Evolutionary conservation across 1,140 invertebrate genomes (phyloP).

Genomic region (Nomia melanderi): DNA sequence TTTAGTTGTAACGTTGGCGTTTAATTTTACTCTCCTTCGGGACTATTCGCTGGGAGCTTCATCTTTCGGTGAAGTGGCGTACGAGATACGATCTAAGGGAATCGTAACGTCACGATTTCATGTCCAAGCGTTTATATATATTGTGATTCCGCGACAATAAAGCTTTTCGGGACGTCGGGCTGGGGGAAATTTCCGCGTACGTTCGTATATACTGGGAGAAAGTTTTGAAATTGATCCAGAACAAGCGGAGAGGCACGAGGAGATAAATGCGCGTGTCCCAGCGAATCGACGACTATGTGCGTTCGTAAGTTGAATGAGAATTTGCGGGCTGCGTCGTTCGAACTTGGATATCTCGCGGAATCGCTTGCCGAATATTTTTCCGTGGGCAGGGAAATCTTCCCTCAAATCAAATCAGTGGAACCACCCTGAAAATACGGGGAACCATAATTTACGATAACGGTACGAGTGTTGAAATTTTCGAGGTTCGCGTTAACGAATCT

Average conservation of each 20-base stretch:
- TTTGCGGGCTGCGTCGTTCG: not conserved
- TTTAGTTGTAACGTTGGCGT: not conserved
- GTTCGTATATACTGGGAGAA: not conserved
- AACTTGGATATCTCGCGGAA: not conserved
- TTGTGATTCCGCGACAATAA: slow-evolving; percentile 1
- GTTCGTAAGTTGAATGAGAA: slow-evolving; percentile 30
- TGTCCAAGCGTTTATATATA: not conserved
- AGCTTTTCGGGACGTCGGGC: not conserved
- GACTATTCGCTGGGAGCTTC: not conserved
- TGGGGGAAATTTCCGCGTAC: slow-evolving; percentile 13
- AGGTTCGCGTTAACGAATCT: not conserved
- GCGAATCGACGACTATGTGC: slow-evolving; percentile 25
- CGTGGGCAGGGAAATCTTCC: not conserved
- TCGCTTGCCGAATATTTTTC: slow-evolving; percentile 21
- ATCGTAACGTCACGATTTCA: not conserved
- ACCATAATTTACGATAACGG: slow-evolving; percentile 1
- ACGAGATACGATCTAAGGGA: not conserved
- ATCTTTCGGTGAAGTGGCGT: not conserved
- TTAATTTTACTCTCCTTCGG: not conserved
- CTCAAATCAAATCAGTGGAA: slow-evolving; percentile 18
- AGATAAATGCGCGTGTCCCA: slow-evolving; percentile 22
- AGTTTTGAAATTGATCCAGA: slow-evolving; percentile 27
- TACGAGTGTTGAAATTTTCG: not conserved
- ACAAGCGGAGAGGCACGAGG: not conserved
- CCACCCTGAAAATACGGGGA: not conserved